phyloP scores from a whole-genome alignment of 2,113 vertebrate species.

The Phainopepla nitens region DNA sequence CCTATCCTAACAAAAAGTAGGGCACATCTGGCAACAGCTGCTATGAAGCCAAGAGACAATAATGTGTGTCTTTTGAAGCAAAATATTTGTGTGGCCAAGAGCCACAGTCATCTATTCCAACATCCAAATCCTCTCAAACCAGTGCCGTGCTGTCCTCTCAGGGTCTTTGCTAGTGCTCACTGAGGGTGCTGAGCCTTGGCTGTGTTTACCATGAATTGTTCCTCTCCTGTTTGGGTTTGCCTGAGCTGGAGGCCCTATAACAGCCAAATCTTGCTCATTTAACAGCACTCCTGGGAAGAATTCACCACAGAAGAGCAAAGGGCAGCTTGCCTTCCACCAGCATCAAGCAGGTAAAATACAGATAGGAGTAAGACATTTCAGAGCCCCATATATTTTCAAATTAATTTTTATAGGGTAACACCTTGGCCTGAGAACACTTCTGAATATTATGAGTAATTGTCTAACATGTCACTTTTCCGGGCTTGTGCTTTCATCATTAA shows the following conservation, averaged over 20 bases:
- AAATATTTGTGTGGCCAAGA: background rate
- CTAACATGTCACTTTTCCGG: background rate
- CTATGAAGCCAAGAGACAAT: background rate
- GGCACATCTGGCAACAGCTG: background rate
- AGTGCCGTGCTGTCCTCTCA: background rate
- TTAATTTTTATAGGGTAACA: background rate
- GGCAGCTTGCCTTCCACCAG: background rate
- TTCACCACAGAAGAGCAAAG: background rate
- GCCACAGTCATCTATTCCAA: background rate
- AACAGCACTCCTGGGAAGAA: background rate
- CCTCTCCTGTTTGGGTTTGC: background rate
- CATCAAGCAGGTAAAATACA: background rate
- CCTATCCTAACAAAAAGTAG: background rate
- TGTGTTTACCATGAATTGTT: background rate
- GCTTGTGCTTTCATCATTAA: slow-evolving; percentile 26
- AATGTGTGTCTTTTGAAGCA: background rate
- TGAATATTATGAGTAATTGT: background rate
- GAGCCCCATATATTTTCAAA: background rate
- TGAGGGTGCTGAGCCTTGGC: background rate
- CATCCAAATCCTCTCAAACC: background rate
- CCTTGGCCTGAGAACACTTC: background rate
- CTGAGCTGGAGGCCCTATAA: background rate
- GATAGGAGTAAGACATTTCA: background rate
- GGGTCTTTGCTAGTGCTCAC: background rate
- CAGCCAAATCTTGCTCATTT: background rate